A percentile compares a stretch with the other conserved stretches of the same genome.
These are phyloP conservation scores for Pomacea maculata DNA, from an alignment of 1,140 invertebrate genomes.

Conservation along the genomic window DNA sequence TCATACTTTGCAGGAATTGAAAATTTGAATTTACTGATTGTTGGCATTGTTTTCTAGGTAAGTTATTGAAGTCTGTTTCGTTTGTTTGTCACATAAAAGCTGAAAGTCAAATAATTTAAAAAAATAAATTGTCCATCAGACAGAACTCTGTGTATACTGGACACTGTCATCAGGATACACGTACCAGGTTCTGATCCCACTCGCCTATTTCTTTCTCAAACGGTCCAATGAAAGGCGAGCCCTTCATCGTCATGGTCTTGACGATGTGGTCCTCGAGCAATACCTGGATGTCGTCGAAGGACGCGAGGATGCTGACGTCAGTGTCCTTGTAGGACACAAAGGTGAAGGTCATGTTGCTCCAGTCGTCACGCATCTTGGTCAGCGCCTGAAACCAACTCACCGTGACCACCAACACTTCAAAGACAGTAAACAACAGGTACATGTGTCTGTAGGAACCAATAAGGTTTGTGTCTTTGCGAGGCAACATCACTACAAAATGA, in stretches of 20 bases:
- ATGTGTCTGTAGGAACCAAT: too few species aligned
- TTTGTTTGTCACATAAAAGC: too few species aligned
- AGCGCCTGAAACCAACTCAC: conserved; percentile 48
- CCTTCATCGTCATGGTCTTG: conserved; percentile 67
- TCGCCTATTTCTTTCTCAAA: conserved; percentile 70
- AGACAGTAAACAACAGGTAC: neutral
- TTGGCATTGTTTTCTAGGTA: too few species aligned
- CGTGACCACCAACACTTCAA: neutral
- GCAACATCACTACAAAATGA: too few species aligned
- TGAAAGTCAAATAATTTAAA: too few species aligned
- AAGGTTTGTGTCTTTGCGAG: too few species aligned
- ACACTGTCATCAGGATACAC: neutral
- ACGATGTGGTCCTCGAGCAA: conserved; percentile 67
- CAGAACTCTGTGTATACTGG: too few species aligned
- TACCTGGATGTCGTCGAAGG: conserved; percentile 65
- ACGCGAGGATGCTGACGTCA: conserved; percentile 60
- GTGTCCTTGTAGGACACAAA: conserved; percentile 72
- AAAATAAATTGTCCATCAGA: too few species aligned
- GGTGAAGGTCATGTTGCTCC: conserved; percentile 61
- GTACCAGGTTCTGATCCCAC: conserved; percentile 62
- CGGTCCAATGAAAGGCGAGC: conserved; percentile 65
- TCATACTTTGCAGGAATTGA: neutral
- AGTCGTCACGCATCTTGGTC: conserved; percentile 64
- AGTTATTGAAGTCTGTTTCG: too few species aligned
- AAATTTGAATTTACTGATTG: too few species aligned